phyloP scores from a whole-genome alignment of 2,113 vertebrate genomes.

The Pedetes capensis region DNA sequence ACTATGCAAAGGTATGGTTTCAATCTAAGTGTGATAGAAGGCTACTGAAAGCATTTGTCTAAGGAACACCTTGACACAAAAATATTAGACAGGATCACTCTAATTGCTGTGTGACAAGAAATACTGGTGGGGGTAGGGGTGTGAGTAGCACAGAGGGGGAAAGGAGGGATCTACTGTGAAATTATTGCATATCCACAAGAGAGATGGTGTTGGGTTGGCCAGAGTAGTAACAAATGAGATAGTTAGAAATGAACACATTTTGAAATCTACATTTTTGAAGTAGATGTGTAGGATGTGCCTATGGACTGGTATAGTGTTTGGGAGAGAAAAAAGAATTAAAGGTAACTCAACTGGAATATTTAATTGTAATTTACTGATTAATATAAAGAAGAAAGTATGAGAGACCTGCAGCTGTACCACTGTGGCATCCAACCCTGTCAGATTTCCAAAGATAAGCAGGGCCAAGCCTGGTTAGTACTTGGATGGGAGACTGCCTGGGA shows the following conservation, averaged over 20 bases:
- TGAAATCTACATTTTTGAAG: neutral
- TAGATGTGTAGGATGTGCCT: neutral
- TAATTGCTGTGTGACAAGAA: neutral
- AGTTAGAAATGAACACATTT: neutral
- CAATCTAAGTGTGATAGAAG: neutral
- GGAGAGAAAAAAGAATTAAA: neutral
- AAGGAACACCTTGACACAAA: neutral
- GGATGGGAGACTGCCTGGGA: too few relatives aligned
- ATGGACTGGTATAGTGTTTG: neutral
- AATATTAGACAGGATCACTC: neutral
- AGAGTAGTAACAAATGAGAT: neutral
- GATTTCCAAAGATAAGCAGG: too few relatives aligned
- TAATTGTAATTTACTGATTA: neutral
- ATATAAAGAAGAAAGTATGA: neutral
- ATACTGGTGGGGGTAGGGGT: accelerated
- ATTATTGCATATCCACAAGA: neutral
- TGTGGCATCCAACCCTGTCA: too few relatives aligned
- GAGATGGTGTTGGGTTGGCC: neutral
- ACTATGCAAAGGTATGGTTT: neutral
- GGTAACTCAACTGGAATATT: neutral
- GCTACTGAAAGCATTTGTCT: neutral
- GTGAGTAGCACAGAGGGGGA: neutral
- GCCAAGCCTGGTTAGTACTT: too few relatives aligned
- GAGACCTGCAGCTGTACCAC: too few relatives aligned
- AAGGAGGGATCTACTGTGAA: neutral